A percentile compares a stretch with the other conserved stretches of the same genome.
These are phyloP conservation scores for Alectoris magna DNA, from an alignment of 2,797 vertebrate species.

Conservation along the genomic window DNA sequence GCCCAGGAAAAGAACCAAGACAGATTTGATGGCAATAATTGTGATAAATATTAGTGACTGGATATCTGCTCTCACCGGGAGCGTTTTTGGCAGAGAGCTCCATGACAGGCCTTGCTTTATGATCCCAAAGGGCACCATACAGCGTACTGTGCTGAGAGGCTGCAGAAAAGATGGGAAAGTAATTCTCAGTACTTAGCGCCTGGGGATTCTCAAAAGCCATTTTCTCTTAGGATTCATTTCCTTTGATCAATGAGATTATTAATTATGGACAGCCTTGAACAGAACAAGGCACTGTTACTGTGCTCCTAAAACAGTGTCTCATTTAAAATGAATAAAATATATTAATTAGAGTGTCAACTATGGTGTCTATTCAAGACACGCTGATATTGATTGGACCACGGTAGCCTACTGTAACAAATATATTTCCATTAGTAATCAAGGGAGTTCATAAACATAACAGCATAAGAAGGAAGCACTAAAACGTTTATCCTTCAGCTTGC, in stretches of 20 bases:
- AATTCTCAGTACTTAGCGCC: constrained; percentile 24
- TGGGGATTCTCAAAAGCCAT: constrained; percentile 42
- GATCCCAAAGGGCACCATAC: neutral
- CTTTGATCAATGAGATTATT: constrained; percentile 36
- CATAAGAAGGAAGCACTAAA: neutral
- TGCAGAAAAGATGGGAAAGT: constrained; percentile 4
- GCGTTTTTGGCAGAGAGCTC: neutral
- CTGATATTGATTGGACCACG: neutral
- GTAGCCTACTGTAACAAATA: neutral
- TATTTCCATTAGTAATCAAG: constrained; percentile 8
- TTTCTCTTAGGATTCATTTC: constrained; percentile 37
- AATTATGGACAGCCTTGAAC: constrained; percentile 51
- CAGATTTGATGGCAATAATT: neutral
- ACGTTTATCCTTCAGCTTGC: neutral
- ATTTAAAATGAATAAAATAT: constrained; percentile 46
- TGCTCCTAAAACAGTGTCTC: neutral
- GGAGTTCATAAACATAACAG: neutral
- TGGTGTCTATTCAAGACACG: constrained; percentile 12
- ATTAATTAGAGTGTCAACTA: constrained; percentile 28
- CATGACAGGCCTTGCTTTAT: neutral
- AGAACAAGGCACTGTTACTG: constrained; percentile 26
- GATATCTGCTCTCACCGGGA: neutral
- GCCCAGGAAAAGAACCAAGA: neutral
- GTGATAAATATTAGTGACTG: neutral
- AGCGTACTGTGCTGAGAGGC: neutral